A percentile compares a stretch with the other conserved stretches of the same genome.
Evolutionary conservation across 2,888 invertebrate genomes (phyloP).

Genomic region (Drosophila parthenogenetica): DNA sequence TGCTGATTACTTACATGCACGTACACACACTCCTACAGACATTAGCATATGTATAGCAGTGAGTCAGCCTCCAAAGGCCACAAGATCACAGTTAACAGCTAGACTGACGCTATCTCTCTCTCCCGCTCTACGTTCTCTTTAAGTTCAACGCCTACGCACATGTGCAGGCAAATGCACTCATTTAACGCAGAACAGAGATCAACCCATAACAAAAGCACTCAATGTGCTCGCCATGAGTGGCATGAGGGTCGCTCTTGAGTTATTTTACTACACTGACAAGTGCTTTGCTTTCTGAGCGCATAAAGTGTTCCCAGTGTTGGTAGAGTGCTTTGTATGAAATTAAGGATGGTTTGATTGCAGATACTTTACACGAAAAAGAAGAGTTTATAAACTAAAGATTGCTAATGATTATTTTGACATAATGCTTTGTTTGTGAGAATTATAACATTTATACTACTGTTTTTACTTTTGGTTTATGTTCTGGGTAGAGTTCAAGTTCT

Average conservation of each 20-base stretch:
- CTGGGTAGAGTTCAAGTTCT: not conserved
- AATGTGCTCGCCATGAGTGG: slow-evolving; percentile 23
- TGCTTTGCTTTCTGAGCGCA: not conserved
- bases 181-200: slow-evolving; percentile 32
- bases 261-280: not conserved
- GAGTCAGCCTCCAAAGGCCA: slow-evolving; percentile 58
- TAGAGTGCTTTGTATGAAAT: not conserved
- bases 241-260: slow-evolving; percentile 31
- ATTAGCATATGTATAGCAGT: slow-evolving; percentile 13
- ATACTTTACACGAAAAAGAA: too few relatives aligned
- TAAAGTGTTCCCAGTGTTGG: slow-evolving; percentile 48
- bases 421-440: not conserved
- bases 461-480: not conserved
- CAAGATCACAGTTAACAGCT: slow-evolving; percentile 46
- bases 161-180: slow-evolving; percentile 15
- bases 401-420: not conserved
- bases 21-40: not conserved
- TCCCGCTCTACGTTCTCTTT: slow-evolving; percentile 3
- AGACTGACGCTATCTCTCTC: slow-evolving; percentile 26
- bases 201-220: not conserved
- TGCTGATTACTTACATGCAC: slow-evolving; percentile 31
- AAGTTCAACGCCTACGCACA: slow-evolving; percentile 48
- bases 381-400: too few relatives aligned
- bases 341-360: not conserved
- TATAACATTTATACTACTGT: not conserved